Evolutionary conservation across 2,797 vertebrate genomes (phyloP).

Genomic region (Mormyrops boulengeri): DNA sequence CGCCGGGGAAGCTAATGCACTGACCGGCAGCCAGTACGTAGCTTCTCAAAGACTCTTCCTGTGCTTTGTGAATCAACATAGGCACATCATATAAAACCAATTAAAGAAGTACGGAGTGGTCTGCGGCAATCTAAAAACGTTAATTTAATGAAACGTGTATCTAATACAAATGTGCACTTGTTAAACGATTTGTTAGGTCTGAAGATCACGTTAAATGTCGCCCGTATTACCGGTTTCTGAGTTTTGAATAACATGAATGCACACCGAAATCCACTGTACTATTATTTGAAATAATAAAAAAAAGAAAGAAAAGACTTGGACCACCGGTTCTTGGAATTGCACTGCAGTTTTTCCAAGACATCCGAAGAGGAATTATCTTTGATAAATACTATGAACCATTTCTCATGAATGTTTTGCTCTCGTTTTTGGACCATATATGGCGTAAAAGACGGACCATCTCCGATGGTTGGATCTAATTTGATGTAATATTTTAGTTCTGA

Average conservation of each 20-base stretch:
- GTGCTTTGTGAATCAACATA: neutral
- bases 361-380: slow-evolving; percentile 60
- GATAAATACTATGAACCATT: slow-evolving; percentile 47
- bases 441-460: slow-evolving; percentile 63
- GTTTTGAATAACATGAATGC: slow-evolving; percentile 16
- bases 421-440: slow-evolving; percentile 51
- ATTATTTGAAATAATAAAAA: slow-evolving; percentile 6
- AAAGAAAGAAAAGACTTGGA: slow-evolving; percentile 41
- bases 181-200: slow-evolving; percentile 11
- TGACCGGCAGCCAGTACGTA: slow-evolving; percentile 44
- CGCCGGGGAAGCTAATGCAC: slow-evolving; percentile 50
- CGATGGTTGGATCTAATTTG: slow-evolving; percentile 54
- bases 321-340: slow-evolving; percentile 55
- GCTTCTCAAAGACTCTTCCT: slow-evolving; percentile 32
- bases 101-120: neutral
- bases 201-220: slow-evolving; percentile 5
- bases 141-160: slow-evolving; percentile 17
- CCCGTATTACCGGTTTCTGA: neutral
- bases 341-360: slow-evolving; percentile 44
- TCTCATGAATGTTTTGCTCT: slow-evolving; percentile 35
- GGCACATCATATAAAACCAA: slow-evolving; percentile 6
- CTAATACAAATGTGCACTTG: slow-evolving; percentile 14
- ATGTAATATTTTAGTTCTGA: slow-evolving; percentile 21
- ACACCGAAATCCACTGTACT: neutral
- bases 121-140: neutral